A percentile compares a stretch with the other conserved stretches of the same genome.
Evolutionary conservation across 2,113 vertebrate species (phyloP).

Genomic region (Nannospalax galili): DNA sequence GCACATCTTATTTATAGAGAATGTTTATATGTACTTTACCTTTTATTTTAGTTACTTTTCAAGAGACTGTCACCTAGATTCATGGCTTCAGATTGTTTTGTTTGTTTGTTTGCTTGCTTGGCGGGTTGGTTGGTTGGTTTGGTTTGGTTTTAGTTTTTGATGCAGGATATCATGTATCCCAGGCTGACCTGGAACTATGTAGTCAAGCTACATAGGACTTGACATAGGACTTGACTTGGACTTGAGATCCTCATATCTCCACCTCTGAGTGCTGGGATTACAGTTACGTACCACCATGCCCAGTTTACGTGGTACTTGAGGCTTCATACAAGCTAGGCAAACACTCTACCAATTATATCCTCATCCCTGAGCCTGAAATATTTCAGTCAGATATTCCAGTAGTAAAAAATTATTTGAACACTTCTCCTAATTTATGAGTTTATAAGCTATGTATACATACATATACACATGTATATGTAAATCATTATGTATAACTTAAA

Average conservation of each 20-base stretch:
- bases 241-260: background rate
- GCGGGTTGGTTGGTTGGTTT: too few species aligned
- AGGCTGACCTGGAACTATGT: background rate
- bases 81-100: background rate
- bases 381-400: background rate
- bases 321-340: background rate
- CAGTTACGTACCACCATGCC: background rate
- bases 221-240: background rate
- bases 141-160: background rate
- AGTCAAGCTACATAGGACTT: too few species aligned
- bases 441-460: background rate
- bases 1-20: background rate
- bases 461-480: background rate
- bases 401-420: background rate
- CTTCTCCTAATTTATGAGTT: background rate
- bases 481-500: background rate
- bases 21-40: background rate
- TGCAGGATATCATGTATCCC: background rate
- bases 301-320: background rate
- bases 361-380: background rate
- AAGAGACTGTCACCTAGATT: background rate
- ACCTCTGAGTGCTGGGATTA: background rate
- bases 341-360: background rate
- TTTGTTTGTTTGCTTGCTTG: background rate
- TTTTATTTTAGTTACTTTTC: conserved; percentile 30